Evolutionary conservation across 2,113 vertebrate genomes (phyloP), one percentile per base, ranked within the genome.

Genomic region (Oreotrochilus melanogaster): DNA sequence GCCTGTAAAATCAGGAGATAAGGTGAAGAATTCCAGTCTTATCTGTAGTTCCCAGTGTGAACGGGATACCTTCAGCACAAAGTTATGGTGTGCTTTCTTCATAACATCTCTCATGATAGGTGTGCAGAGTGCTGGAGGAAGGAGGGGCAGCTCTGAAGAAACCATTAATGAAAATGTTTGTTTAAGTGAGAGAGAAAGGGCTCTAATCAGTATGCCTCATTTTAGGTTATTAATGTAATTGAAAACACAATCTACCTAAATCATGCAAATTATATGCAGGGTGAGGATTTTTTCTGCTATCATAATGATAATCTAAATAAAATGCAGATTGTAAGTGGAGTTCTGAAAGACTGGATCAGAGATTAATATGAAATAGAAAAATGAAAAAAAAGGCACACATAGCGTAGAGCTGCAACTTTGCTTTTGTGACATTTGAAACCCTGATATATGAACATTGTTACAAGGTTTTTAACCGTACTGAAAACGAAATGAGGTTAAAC

Each of bases 401-500:
- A 75, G 56, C 6, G 39, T 51, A 75, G 58, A 94, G 69, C 56
- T 75, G 85, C 86, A 94, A 75, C 88, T 96, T 80, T 58, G 91
- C 65, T 96, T 97, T 96, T 95, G 91, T 85, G 91, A 92, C 96
- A 92, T 95, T 81, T 56, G 94, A 96, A 94, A 81, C 72, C 64
- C 54, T 98, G 97, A 97, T 98, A 98, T 98, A 98, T 97, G 96
- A 93, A 90, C 66, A 50, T 53, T 84, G 91, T 96, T 96, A 93
- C 72, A 93, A 94, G 93, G 62, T 51, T 97, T 97, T 98, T 97
- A 97, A 96, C 92, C 80, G 78, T 93, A 76, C 88, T 79, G 93
- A 95, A 96, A 97, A 97, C 91, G 95, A 96, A 97, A 92, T 67
- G 93, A 97, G 80, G 94, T 97, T 98, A 96, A 97, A 97, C 87